These are phyloP conservation scores for Mactromeris polynyma DNA, from an alignment of 2,888 invertebrate species.

Conservation along the genomic window DNA sequence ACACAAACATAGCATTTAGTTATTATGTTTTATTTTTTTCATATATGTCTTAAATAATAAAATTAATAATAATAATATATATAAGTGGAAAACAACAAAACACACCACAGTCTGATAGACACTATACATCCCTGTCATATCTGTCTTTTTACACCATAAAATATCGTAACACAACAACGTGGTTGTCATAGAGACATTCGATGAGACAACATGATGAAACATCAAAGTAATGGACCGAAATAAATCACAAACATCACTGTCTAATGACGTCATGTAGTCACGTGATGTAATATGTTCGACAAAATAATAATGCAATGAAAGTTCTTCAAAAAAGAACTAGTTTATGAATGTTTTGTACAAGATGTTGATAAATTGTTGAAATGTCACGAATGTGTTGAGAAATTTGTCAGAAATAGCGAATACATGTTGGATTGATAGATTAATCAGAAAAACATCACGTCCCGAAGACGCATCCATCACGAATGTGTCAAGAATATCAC, in stretches of 20 bases:
- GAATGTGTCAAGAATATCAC: background rate
- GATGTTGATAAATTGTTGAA: background rate
- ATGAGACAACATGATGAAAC: background rate
- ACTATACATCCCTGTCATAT: background rate
- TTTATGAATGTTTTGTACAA: background rate
- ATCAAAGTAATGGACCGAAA: background rate
- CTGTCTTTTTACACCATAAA: background rate
- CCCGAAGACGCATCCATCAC: background rate
- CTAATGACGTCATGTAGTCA: background rate
- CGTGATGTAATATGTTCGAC: background rate
- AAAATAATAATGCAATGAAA: background rate
- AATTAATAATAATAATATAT: slow-evolving; percentile 1
- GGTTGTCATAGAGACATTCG: background rate
- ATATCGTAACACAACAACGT: background rate
- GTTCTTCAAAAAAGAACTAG: background rate
- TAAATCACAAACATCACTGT: background rate
- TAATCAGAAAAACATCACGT: background rate
- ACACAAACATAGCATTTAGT: background rate
- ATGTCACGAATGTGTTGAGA: no score
- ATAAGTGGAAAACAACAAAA: background rate
- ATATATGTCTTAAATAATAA: slow-evolving; percentile 20
- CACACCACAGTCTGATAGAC: background rate
- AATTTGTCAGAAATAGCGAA: background rate
- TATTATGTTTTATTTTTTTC: background rate
- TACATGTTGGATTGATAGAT: background rate